phyloP scores from a whole-genome alignment of 1,140 invertebrate genomes.

The Drosophila subobscura region DNA sequence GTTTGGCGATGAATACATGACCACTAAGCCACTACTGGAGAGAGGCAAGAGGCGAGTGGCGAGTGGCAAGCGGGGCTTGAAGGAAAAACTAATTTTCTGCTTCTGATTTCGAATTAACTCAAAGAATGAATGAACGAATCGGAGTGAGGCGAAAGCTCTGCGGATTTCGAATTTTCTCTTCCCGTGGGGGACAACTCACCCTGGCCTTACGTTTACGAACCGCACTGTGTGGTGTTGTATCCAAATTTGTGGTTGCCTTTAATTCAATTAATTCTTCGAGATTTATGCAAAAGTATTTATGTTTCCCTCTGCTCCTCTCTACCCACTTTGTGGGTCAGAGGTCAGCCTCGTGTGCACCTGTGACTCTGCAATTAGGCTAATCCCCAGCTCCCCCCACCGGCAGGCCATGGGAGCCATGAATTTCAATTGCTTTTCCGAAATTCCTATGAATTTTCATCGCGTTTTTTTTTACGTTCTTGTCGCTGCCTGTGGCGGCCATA shows the following conservation, averaged over 20 bases:
- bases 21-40: conserved; percentile 45
- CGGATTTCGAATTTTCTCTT: not conserved
- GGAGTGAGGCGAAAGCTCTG: conserved; percentile 24
- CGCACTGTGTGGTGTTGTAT: not conserved
- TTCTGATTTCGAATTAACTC: conserved; percentile 81
- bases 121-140: conserved; percentile 67
- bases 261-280: conserved; percentile 25
- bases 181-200: not conserved
- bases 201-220: not conserved
- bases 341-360: conserved; percentile 37
- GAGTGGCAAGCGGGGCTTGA: not conserved
- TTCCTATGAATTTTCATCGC: conserved; percentile 76
- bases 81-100: conserved; percentile 82
- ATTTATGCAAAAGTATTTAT: conserved; percentile 37
- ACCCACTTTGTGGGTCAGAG: not conserved
- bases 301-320: not conserved
- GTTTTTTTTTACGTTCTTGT: conserved; percentile 60
- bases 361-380: conserved; percentile 18
- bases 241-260: conserved; percentile 10
- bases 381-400: not conserved
- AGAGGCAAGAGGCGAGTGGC: conserved; percentile 21
- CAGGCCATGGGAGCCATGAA: conserved; percentile 55
- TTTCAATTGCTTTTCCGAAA: conserved; percentile 63
- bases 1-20: conserved; percentile 32
- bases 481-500: conserved; percentile 59